Evolutionary conservation across 2,797 vertebrate species (phyloP), one percentile per base, ranked within the genome.

Genomic region (Tokudaia tokunoshimensis): DNA sequence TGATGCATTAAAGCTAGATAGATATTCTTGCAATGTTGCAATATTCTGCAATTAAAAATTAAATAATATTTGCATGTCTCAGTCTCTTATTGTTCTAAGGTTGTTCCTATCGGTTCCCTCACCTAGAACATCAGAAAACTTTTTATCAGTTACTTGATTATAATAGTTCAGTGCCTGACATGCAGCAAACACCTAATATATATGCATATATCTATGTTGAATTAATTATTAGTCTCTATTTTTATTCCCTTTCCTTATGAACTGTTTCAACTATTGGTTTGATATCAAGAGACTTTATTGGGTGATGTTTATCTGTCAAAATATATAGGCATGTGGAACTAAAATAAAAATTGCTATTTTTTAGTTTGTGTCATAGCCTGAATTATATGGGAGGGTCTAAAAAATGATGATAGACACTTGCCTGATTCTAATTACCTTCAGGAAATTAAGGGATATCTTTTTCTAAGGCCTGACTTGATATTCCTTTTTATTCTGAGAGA

Each of bases 371-470:
- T 1, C 26, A 31, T 70, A 44, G 50, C 37, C n/a, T 92, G 78
- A 89, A 50, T 93, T 41, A 17, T 44, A 65, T 5, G 24, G n/a
- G 24, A 44, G 61, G 3, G 1, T 11, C 1, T 19, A 74, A 70
- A 79, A 34, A 6, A 15, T 61, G 29, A 7, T 63, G 61, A 10
- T 5, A 47, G n/a, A 22, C 8, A 31, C 41, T 78, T 90, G 9
- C 19, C 59, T 87, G 41, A 24, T 87, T 57, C 63, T 86, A 44
- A 0, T 86, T 79, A 65, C 8, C 59, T 87, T 95, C 44, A 81
- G 75, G 31, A 95, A 91, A 91, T 57, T 81, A 89, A 61, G 59
- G n/a, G 17, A 5, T 63, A 2, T 89, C 26, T 81, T 96, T 94
- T 70, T 63, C 9, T 44, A 55, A 82, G n/a, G 74, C 12, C 65